Evolutionary conservation across 2,888 invertebrate species (phyloP).

Genomic region (Arge pagana): DNA sequence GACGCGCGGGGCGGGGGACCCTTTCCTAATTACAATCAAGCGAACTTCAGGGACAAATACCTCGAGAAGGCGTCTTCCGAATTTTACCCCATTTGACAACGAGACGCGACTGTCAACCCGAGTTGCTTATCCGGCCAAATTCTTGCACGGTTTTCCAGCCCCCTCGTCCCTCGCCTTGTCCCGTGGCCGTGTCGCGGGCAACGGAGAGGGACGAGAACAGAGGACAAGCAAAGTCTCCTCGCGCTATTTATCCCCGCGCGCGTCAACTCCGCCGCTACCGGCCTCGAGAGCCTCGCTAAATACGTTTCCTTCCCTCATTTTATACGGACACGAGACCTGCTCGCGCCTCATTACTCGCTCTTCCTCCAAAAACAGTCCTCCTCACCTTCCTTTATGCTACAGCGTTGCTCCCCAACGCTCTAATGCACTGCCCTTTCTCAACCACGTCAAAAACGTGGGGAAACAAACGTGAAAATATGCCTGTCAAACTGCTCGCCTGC

Average conservation of each 20-base stretch:
- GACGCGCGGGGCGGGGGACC: not conserved
- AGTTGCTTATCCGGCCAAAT: slow-evolving; percentile 15
- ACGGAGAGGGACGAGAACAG: too few relatives aligned
- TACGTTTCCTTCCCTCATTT: slow-evolving; percentile 18
- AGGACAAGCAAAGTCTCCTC: too few relatives aligned
- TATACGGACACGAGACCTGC: slow-evolving; percentile 18
- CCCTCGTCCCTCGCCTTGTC: slow-evolving; percentile 15
- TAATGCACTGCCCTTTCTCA: too few relatives aligned
- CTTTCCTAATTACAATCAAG: slow-evolving; percentile 16
- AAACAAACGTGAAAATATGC: too few relatives aligned
- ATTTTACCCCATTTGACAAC: slow-evolving; percentile 8
- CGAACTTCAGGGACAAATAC: slow-evolving; percentile 13
- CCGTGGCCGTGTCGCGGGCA: slow-evolving; percentile 12
- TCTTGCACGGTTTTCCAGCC: slow-evolving; percentile 2
- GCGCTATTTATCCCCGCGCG: slow-evolving; percentile 19
- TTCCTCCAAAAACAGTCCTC: too few relatives aligned
- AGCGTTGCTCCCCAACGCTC: too few relatives aligned
- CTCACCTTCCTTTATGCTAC: too few relatives aligned
- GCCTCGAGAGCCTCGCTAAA: slow-evolving; percentile 20
- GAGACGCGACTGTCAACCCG: slow-evolving; percentile 13
- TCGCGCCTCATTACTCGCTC: slow-evolving; percentile 23
- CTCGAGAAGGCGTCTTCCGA: slow-evolving; percentile 17
- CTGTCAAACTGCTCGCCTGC: too few relatives aligned
- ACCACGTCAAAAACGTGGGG: too few relatives aligned
- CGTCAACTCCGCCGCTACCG: slow-evolving; percentile 11